Percentiles rank a stretch among this genome's conserved stretches.
These are phyloP conservation scores for Bagarius yarrelli DNA, from an alignment of 2,113 vertebrate species.

Conservation along the genomic window DNA sequence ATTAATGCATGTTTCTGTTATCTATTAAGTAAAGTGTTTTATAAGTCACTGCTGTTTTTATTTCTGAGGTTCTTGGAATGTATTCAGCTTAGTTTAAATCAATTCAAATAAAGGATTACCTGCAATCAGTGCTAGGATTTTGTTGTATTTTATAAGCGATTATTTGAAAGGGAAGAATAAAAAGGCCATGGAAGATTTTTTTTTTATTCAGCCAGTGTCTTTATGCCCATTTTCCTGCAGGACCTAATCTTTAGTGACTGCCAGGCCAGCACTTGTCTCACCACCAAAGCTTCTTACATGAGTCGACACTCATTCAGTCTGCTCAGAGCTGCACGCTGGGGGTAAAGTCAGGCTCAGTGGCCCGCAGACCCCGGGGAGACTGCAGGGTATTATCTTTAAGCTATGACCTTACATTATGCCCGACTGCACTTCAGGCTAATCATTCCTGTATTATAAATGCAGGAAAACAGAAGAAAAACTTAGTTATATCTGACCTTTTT, in stretches of 20 bases:
- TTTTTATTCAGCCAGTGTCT: constrained; percentile 46
- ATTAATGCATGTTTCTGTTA: neutral
- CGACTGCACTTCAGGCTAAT: constrained; percentile 19
- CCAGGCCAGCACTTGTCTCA: constrained; percentile 57
- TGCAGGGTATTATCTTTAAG: constrained; percentile 38
- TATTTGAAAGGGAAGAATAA: constrained; percentile 40
- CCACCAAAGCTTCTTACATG: constrained; percentile 63
- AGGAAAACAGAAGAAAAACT: constrained; percentile 26
- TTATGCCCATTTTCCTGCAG: constrained; percentile 53
- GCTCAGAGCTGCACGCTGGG: constrained; percentile 25
- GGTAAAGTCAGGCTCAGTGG: constrained; percentile 7
- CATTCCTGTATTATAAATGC: constrained; percentile 32
- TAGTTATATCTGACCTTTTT: neutral
- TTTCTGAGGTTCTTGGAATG: neutral
- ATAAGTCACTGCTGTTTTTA: neutral
- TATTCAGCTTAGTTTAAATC: neutral
- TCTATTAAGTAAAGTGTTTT: neutral
- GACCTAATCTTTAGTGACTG: constrained; percentile 64
- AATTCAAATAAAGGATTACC: neutral
- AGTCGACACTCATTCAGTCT: constrained; percentile 59
- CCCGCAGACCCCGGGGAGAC: constrained; percentile 12
- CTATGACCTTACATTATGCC: constrained; percentile 5
- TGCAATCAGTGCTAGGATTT: neutral
- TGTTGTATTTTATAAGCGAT: neutral
- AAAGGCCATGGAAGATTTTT: constrained; percentile 36